Base-by-base conservation (phyloP, 1,140 invertebrate species). In the Dendroctonus ponderosae region DNA sequence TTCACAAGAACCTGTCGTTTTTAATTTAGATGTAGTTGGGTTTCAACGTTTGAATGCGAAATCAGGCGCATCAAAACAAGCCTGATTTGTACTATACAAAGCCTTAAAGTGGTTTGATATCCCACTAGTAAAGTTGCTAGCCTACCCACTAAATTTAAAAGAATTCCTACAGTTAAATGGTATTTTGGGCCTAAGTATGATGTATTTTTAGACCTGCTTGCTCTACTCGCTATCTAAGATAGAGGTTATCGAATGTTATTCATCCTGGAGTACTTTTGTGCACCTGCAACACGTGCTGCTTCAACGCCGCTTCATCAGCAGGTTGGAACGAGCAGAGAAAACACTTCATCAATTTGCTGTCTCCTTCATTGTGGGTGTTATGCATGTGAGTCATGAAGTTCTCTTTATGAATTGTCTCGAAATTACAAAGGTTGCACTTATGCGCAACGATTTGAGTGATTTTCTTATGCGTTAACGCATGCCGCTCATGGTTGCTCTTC, bases 311-410 rank as follows among this genome's bases (percentile, higher is more conserved):
- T n/a, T 62, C 53, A n/a, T 40, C 56, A 12, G 40, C 41, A n/a
- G 66, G 58, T 43, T 67, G 66, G 42, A 56, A 67, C 8, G 66
- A 67, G 42, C 66, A 67, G 12, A 67, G 54, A n/a, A 67, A 67
- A 54, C 66, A 67, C 48, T 48, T 61, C 15, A 37, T 44, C 7
- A 63, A 42, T 15, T 43, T 44, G 41, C 46, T 56, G 7, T 39
- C 14, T 0, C n/a, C 15, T 6, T 67, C 66, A 6, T 49, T 42
- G 9, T 61, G 14, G 44, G 61, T 58, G 9, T 7, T 56, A 26
- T 61, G 50, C 49, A 67, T 61, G 50, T 67, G 66, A 56, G 9
- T 52, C 15, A 62, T 41, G 15, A 48, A 62, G 39, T 61, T 67
- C 26, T 67, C 66, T 38, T 62, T 67, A 3, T 67, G 66, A 56